phyloP scores from a whole-genome alignment of 2,797 vertebrate genomes.

The Trichosurus vulpecula region DNA sequence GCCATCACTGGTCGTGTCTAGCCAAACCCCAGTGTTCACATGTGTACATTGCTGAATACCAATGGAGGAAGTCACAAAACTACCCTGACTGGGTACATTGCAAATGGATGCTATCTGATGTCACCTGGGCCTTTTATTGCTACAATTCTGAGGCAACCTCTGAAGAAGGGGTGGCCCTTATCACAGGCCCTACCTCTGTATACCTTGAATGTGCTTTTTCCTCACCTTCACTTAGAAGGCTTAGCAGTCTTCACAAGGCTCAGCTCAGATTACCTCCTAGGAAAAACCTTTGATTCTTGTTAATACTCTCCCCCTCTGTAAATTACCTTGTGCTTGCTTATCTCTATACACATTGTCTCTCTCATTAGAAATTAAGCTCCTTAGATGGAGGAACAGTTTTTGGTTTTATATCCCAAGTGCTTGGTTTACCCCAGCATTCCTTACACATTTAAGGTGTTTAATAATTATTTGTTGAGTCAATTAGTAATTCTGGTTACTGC shows the following conservation, averaged over 20 bases:
- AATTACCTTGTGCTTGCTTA: background rate
- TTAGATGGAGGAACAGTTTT: background rate
- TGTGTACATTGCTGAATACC: background rate
- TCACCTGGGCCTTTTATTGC: background rate
- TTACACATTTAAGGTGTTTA: background rate
- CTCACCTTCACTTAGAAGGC: background rate
- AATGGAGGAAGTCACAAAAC: background rate
- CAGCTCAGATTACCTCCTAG: background rate
- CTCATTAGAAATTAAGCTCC: background rate
- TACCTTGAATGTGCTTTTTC: background rate
- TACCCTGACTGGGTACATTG: background rate
- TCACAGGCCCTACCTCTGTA: background rate
- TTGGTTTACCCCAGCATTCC: background rate
- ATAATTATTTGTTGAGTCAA: background rate
- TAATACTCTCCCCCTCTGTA: background rate
- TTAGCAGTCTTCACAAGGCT: background rate
- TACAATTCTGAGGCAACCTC: background rate
- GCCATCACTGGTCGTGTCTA: background rate
- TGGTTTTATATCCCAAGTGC: background rate
- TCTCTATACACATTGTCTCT: background rate
- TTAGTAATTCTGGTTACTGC: background rate
- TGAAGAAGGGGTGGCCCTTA: background rate
- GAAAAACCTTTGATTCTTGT: background rate
- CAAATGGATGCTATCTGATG: background rate
- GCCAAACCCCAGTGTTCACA: background rate